These are phyloP conservation scores for Ectobius pallidus DNA, from an alignment of 2,888 invertebrate genomes.

Conservation along the genomic window DNA sequence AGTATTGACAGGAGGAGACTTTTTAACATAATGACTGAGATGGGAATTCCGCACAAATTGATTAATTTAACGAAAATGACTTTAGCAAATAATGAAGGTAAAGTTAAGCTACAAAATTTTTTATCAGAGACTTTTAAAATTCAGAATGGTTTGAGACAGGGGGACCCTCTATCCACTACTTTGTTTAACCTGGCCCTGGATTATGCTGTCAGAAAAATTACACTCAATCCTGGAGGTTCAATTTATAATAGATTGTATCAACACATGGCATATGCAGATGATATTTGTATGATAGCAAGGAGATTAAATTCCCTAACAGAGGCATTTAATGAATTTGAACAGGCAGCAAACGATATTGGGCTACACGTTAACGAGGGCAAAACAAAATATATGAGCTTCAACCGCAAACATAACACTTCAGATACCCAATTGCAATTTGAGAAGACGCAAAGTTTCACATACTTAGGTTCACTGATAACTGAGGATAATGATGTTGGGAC, in stretches of 20 bases:
- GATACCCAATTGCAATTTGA: too few species aligned
- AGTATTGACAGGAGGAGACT: not conserved
- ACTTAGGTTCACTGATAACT: too few species aligned
- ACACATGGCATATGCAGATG: not conserved
- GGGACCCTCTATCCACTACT: not conserved
- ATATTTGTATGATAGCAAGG: not conserved
- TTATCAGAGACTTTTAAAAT: not conserved
- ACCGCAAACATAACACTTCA: not conserved
- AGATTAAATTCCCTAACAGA: not conserved
- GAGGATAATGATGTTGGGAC: too few species aligned
- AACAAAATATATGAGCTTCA: not conserved
- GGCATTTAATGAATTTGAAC: not conserved
- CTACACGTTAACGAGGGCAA: not conserved
- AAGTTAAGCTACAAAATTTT: not conserved
- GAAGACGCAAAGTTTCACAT: too few species aligned
- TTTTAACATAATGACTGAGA: not conserved
- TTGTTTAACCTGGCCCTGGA: not conserved
- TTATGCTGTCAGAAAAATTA: not conserved
- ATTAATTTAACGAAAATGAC: not conserved
- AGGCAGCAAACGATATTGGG: not conserved
- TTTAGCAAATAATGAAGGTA: not conserved
- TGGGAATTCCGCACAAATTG: not conserved
- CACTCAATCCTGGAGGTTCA: not conserved
- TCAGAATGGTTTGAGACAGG: not conserved
- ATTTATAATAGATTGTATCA: not conserved